These are phyloP conservation scores for Acholoe squamosa DNA, from an alignment of 2,888 invertebrate genomes.

Conservation along the genomic window DNA sequence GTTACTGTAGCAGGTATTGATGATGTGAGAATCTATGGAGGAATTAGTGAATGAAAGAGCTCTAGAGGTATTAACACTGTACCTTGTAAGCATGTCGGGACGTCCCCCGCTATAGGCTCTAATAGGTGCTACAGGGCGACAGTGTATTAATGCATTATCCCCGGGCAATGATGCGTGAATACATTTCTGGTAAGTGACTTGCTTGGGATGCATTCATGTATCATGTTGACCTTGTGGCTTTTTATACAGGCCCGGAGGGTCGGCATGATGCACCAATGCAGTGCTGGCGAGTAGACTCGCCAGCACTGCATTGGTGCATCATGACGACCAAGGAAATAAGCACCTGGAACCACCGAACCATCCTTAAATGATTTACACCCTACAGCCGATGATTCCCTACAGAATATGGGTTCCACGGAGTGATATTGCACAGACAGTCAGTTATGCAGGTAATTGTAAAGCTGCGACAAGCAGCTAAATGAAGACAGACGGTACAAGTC, in stretches of 20 bases:
- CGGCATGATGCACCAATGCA: no score
- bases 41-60: no score
- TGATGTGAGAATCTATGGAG: no score
- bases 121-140: background rate
- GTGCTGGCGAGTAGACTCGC: no score
- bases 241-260: no score
- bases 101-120: no score
- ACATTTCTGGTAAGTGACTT: background rate
- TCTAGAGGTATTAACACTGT: no score
- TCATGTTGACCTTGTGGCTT: no score
- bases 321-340: background rate
- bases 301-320: no score
- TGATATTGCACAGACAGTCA: constrained; percentile 30
- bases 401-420: background rate
- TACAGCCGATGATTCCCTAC: background rate
- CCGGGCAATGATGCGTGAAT: background rate
- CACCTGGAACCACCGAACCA: background rate
- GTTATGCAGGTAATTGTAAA: background rate
- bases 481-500: constrained; percentile 40
- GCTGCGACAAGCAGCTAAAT: constrained; percentile 17
- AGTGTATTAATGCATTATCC: background rate
- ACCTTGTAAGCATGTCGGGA: no score
- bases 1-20: no score
- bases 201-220: no score
- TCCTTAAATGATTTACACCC: background rate